Evolutionary conservation across 2,797 vertebrate genomes (phyloP).

Genomic region (Pogoniulus pusillus): DNA sequence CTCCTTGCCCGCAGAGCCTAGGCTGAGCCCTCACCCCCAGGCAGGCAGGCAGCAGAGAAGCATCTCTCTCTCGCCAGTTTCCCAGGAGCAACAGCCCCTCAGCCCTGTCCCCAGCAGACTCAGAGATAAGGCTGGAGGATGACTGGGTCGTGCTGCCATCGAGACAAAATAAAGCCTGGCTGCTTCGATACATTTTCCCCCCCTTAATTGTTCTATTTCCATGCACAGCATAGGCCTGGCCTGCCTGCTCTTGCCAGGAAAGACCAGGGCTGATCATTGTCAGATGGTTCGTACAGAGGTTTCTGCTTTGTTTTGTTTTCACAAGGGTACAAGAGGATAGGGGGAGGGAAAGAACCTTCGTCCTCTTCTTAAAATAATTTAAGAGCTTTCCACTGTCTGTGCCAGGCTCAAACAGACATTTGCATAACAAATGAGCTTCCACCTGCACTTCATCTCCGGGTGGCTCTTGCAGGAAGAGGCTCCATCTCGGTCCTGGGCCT

Average conservation of each 20-base stretch:
- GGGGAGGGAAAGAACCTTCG: slow-evolving; percentile 2
- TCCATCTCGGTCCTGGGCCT: background rate
- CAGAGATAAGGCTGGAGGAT: background rate
- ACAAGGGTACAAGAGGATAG: slow-evolving; percentile 27
- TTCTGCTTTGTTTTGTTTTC: slow-evolving; percentile 60
- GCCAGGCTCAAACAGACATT: slow-evolving; percentile 23
- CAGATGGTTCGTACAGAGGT: slow-evolving; percentile 59
- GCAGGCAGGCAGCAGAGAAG: background rate
- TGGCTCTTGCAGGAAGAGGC: background rate
- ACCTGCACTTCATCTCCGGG: background rate
- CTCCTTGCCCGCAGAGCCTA: background rate
- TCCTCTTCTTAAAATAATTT: slow-evolving; percentile 56
- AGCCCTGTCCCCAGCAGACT: background rate
- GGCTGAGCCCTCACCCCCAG: background rate
- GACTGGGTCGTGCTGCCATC: background rate
- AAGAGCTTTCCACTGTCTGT: slow-evolving; percentile 17
- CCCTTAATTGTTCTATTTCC: slow-evolving; percentile 47
- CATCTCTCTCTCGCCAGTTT: background rate
- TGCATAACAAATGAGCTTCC: slow-evolving; percentile 66
- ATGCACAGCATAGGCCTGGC: background rate
- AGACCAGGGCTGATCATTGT: slow-evolving; percentile 47
- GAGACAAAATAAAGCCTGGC: background rate
- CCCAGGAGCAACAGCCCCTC: background rate
- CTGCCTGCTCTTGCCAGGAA: slow-evolving; percentile 16
- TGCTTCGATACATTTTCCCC: background rate